A percentile compares a stretch with the other conserved stretches of the same genome.
Evolutionary conservation across 2,797 vertebrate species (phyloP).

Genomic region (Psittacula derbiana): DNA sequence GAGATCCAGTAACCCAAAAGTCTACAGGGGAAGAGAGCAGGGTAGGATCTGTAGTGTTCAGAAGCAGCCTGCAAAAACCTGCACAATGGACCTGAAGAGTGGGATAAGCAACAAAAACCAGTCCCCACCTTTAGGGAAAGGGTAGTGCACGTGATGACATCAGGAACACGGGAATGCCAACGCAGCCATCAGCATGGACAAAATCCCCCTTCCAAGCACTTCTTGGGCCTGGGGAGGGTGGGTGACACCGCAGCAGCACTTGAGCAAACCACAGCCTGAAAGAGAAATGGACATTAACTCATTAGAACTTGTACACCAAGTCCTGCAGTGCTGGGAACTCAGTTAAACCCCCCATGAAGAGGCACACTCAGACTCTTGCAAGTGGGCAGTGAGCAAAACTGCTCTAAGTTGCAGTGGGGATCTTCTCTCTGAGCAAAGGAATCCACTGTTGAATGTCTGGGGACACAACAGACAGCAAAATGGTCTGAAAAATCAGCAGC

Average conservation of each 20-base stretch:
- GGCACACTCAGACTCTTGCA: neutral
- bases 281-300: neutral
- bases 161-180: neutral
- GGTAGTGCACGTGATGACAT: neutral
- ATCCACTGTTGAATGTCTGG: neutral
- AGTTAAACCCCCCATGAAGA: neutral
- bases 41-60: neutral
- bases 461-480: neutral
- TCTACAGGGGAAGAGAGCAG: neutral
- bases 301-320: neutral
- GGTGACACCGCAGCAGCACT: neutral
- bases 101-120: neutral
- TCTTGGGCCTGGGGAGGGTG: accelerated
- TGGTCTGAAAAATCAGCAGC: neutral
- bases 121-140: neutral
- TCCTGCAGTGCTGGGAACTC: neutral
- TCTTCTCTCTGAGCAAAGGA: neutral
- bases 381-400: neutral
- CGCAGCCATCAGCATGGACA: accelerated
- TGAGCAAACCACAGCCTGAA: neutral
- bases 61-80: neutral
- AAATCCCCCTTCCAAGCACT: neutral
- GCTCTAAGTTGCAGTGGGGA: neutral
- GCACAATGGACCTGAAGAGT: neutral
- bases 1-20: neutral